Evolutionary conservation across 2,113 vertebrate species (phyloP), one percentile per base, ranked within the genome.

Genomic region (Anarrhichthys ocellatus): DNA sequence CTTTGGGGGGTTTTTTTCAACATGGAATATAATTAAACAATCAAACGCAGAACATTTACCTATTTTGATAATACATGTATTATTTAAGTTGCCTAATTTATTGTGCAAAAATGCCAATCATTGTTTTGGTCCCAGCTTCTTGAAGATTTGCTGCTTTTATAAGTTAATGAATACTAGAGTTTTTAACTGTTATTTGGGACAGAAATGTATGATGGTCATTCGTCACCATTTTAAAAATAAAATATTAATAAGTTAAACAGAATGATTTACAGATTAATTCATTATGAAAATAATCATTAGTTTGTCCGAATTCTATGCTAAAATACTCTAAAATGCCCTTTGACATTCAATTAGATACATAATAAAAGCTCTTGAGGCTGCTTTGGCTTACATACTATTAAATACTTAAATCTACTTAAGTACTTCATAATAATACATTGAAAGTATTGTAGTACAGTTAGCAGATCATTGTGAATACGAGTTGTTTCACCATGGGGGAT

Each of bases 1-100:
- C 69, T 85, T 80, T 80, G 61, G 0, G 1, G 48, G 58, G n/a
- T n/a, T 77, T 44, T 63, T 62, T 85, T 86, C 0, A 78, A 58
- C 27, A 38, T 17, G 15, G 46, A 83, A 83, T 1, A 67, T 46
- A 44, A 24, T 69, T 42, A 59, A 42, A 48, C 9, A 69, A 71
- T 22, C 48, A 18, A 10, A 70, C 7, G 38, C 22, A 62, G n/a
- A 52, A 40, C 0, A 46, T 72, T 0, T 5, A 6, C 6, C 13
- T 32, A 29, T 17, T 64, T 38, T 62, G 42, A 48, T 59, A 4
- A 70, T 11, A 61, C 8, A 76, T 22, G 17, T 75, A 75, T 40
- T 29, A 80, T 36, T 13, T 6, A 15, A 59, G 20, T 56, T 11
- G n/a, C n/a, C n/a, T 56, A 5, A 18, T 52, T 77, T 50, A 38